phyloP scores from a whole-genome alignment of 2,888 invertebrate genomes.

The Apeira syringaria region DNA sequence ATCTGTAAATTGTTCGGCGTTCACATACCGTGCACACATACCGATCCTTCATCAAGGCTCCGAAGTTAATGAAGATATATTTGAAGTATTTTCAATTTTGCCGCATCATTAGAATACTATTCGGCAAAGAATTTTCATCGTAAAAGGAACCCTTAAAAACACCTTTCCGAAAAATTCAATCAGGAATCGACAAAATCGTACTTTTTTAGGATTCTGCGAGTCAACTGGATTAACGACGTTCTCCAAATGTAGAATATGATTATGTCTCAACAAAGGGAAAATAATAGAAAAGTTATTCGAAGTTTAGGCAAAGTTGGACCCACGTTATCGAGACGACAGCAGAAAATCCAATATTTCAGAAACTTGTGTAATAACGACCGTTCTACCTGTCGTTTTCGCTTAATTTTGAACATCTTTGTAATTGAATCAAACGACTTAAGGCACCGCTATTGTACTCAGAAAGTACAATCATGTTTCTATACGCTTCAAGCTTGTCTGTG shows the following conservation, averaged over 20 bases:
- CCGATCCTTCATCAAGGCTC: too few relatives aligned
- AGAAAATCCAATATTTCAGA: conserved; percentile 26
- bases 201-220: not conserved
- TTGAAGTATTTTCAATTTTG: too few relatives aligned
- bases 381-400: conserved; percentile 19
- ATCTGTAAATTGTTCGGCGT: too few relatives aligned
- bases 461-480: not conserved
- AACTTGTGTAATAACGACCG: conserved; percentile 30
- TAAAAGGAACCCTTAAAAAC: too few relatives aligned
- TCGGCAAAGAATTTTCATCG: too few relatives aligned
- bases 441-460: conserved; percentile 1
- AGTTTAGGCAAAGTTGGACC: conserved; percentile 21
- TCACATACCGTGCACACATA: too few relatives aligned
- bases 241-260: conserved; percentile 22
- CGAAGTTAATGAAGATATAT: too few relatives aligned
- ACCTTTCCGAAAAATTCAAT: not conserved
- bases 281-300: conserved; percentile 28
- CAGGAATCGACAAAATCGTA: not conserved
- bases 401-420: conserved; percentile 22
- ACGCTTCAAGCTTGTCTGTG: not conserved
- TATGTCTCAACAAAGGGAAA: conserved; percentile 21
- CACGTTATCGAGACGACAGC: conserved; percentile 27
- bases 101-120: not conserved
- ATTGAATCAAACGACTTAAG: conserved; percentile 15
- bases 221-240: conserved; percentile 5